Base-by-base conservation (phyloP, 1,140 invertebrate genomes). In the Sipha flava region DNA sequence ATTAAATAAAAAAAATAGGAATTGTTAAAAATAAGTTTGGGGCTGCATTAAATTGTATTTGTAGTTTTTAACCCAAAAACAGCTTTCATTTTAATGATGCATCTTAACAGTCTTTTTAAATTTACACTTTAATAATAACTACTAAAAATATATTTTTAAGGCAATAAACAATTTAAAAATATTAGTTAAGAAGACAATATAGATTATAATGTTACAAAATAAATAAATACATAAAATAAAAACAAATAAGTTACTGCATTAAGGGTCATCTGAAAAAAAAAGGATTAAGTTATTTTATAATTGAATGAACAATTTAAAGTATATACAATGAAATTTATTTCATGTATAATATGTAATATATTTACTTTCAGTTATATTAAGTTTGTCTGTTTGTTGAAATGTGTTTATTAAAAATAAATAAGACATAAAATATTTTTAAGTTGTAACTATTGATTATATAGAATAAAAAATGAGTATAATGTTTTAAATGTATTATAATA, bases 151-250 rank as follows among this genome's bases (percentile, higher is more conserved):
- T 37, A 75, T 75, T 52, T 75, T 40, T 5, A 54, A 75, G n/a
- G 31, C 9, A 52, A 54, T 75, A 75, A 75, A 75, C 49, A 75
- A 54, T 49, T 75, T 75, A 34, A 54, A 75, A 75, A 75, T 52
- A 75, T 75, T 70, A 70, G 66, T 70, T 47, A 70, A 75, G 70
- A 75, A 75, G 70, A 75, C 49, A 75, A 37, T 75, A 34, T 54
- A 54, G 26, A 70, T 75, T 75, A 75, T 73, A 73, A 73, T 52
- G 70, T 75, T 75, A 54, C 26, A 75, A 75, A 75, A 75, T 54
- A 75, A 73, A 73, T 73, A 73, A 75, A 54, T 75, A 75, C 31
- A 54, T 18, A 70, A 75, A 34, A n/a, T n/a, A n/a, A 10, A 54
- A 75, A 37, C 14, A 75, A 73, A 31, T 23, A 73, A 54, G n/a